Conservation (phyloP, 2,113 vertebrate species). For the Tyto alba region DNA sequence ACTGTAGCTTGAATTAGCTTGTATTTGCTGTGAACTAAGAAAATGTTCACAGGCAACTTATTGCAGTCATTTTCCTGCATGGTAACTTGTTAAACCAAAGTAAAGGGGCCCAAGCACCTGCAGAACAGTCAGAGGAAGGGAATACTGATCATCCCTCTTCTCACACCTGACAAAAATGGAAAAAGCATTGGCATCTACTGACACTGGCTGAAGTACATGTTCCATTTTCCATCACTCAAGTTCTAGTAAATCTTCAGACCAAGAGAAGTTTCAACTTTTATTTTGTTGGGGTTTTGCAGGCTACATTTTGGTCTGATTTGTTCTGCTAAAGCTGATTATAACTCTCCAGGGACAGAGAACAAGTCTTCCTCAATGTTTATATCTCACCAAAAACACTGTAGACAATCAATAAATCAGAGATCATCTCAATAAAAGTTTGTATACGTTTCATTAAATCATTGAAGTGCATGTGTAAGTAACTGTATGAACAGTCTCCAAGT, state of each 20-base stretch:
- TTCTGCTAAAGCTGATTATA: neutral
- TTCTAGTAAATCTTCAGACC: neutral
- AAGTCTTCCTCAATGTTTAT: neutral
- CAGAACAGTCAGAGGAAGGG: neutral
- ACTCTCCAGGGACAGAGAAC: neutral
- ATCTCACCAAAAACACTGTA: neutral
- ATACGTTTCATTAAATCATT: constrained; percentile 19
- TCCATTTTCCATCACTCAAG: neutral
- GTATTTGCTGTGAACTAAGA: neutral
- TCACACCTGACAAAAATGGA: neutral
- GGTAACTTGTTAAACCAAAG: neutral
- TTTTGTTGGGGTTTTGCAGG: neutral
- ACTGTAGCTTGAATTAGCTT: neutral
- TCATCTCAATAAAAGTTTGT: neutral
- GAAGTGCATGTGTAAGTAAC: neutral
- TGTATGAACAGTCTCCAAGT: neutral
- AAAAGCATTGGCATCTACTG: accelerated
- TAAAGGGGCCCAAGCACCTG: neutral
- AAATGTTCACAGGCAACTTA: neutral
- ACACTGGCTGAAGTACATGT: neutral
- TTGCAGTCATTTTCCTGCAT: neutral
- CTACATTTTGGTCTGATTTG: neutral
- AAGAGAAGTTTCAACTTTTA: neutral
- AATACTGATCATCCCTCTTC: neutral
- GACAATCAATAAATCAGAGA: neutral